These are phyloP conservation scores for Lasioglossum vierecki DNA, from an alignment of 2,888 invertebrate species.

Conservation along the genomic window DNA sequence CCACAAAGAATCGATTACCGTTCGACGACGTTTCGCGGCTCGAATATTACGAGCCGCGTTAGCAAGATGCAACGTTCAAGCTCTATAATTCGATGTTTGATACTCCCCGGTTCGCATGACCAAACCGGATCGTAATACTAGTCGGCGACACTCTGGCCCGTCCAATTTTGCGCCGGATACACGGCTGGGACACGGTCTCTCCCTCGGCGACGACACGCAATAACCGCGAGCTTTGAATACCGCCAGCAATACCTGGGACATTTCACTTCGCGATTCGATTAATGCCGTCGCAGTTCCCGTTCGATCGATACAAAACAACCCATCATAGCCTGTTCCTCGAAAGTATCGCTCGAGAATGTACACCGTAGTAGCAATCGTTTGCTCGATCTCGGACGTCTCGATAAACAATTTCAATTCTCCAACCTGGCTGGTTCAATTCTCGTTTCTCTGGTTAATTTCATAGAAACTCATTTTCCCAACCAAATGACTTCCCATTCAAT, in stretches of 20 bases:
- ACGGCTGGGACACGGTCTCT: not conserved
- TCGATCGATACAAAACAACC: not conserved
- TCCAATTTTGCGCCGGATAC: constrained; percentile 6
- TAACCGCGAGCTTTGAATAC: not conserved
- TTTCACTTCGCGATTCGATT: constrained; percentile 7
- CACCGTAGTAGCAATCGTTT: too few species aligned
- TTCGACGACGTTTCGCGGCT: not conserved
- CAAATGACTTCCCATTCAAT: not conserved
- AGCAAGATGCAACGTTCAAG: not conserved
- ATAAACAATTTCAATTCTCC: not conserved
- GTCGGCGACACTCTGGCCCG: not conserved
- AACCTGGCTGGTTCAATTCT: not conserved
- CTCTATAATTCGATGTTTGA: constrained; percentile 3
- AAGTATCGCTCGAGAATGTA: not conserved
- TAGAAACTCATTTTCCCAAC: not conserved
- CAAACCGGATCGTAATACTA: constrained; percentile 4
- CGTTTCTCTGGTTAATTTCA: not conserved
- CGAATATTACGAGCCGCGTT: not conserved
- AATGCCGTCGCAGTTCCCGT: not conserved
- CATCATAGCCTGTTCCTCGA: not conserved
- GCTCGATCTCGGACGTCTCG: too few species aligned
- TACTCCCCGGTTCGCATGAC: not conserved
- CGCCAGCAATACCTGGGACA: not conserved
- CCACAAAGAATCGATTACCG: too few species aligned
- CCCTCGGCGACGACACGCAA: not conserved